Percentiles rank a stretch among this genome's conserved stretches.
Conservation (phyloP, 2,888 invertebrate species). For the Syrista parreyssii region DNA sequence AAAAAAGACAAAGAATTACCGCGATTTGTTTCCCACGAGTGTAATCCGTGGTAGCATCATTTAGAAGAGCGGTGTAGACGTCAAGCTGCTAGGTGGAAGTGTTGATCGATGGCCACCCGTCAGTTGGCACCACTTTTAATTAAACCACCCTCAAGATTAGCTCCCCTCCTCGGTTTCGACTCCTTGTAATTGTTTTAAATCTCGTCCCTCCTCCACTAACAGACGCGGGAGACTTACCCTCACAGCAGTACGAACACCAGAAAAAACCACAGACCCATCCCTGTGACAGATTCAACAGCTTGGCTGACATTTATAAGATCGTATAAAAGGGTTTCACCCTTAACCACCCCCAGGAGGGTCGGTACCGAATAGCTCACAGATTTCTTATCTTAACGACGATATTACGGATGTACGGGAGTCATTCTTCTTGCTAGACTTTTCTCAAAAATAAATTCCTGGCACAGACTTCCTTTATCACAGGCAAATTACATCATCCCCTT, state of each 20-base stretch:
- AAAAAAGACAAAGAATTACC: not conserved
- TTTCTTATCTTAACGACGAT: slow-evolving; percentile 7
- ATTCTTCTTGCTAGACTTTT: not conserved
- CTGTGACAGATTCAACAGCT: slow-evolving; percentile 62
- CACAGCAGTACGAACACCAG: slow-evolving; percentile 31
- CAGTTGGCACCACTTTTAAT: slow-evolving; percentile 67
- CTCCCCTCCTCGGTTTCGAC: slow-evolving; percentile 48
- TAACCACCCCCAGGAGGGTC: slow-evolving; percentile 15
- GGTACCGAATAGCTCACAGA: slow-evolving; percentile 8
- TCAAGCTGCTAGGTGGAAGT: slow-evolving; percentile 42
- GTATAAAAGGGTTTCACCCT: slow-evolving; percentile 33
- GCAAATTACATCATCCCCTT: not conserved
- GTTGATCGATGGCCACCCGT: slow-evolving; percentile 66
- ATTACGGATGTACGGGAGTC: slow-evolving; percentile 2
- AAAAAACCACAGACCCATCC: slow-evolving; percentile 58
- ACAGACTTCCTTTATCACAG: not conserved
- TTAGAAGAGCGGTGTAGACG: slow-evolving; percentile 32
- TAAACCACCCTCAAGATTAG: slow-evolving; percentile 66
- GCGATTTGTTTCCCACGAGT: not conserved
- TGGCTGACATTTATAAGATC: slow-evolving; percentile 57
- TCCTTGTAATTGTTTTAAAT: slow-evolving; percentile 66
- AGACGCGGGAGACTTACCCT: slow-evolving; percentile 37
- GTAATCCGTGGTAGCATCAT: not conserved
- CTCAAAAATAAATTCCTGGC: not conserved
- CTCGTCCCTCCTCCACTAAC: slow-evolving; percentile 44